phyloP scores from a whole-genome alignment of 2,888 invertebrate genomes.

The Rhabditoides inermis region DNA sequence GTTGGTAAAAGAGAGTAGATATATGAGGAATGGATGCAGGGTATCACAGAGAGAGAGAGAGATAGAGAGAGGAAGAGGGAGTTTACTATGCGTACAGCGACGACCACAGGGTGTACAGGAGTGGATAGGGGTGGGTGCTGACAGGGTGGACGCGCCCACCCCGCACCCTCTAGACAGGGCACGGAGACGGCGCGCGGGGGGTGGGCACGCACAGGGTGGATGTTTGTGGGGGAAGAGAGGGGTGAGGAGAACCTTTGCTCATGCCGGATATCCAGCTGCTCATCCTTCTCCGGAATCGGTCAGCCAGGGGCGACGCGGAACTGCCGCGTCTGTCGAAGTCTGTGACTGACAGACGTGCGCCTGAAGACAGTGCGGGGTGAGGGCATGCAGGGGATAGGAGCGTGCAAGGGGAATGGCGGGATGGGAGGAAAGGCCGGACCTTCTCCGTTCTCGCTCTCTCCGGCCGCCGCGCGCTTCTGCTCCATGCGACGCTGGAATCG shows the following conservation, averaged over 20 bases:
- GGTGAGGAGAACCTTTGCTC: too few species aligned
- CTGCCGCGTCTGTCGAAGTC: slow-evolving; percentile 15
- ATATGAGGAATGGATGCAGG: not conserved
- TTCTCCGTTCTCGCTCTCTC: slow-evolving; percentile 3
- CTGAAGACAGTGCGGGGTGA: too few species aligned
- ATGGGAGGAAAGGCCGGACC: not conserved
- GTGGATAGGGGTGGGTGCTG: too few species aligned
- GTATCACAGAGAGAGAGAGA: not conserved
- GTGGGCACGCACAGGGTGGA: not conserved
- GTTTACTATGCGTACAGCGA: too few species aligned
- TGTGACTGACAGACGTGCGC: too few species aligned
- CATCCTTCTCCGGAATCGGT: slow-evolving; percentile 31
- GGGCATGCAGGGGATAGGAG: not conserved
- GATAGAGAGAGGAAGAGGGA: too few species aligned
- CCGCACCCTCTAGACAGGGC: too few species aligned
- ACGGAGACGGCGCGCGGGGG: not conserved
- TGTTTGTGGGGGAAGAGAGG: not conserved
- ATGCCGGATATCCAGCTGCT: slow-evolving; percentile 42
- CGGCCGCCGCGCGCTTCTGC: slow-evolving; percentile 37
- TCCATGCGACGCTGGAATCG: slow-evolving; percentile 51
- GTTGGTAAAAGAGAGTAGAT: not conserved
- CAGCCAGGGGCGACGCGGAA: slow-evolving; percentile 26
- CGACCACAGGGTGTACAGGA: too few species aligned
- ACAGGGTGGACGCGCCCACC: too few species aligned
- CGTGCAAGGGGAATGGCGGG: not conserved